phyloP scores from a whole-genome alignment of 2,888 invertebrate genomes.

The Torymus tubicola region DNA sequence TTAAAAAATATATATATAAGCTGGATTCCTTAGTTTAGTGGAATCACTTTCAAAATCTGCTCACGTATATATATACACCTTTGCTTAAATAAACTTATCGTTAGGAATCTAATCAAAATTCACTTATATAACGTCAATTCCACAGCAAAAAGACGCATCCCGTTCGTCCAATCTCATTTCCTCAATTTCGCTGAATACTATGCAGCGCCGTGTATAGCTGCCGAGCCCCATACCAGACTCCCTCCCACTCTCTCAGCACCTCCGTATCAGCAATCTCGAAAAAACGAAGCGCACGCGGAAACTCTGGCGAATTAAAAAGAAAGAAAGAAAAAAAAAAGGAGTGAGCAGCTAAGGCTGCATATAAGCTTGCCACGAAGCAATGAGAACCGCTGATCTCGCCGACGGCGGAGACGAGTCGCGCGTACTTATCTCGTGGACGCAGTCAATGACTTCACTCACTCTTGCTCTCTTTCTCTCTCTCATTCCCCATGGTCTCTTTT shows the following conservation, averaged over 20 bases:
- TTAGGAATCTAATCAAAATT: too few relatives aligned
- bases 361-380: not conserved
- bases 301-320: slow-evolving; percentile 8
- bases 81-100: too few relatives aligned
- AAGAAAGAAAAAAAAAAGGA: slow-evolving; percentile 24
- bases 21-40: too few relatives aligned
- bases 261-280: not conserved
- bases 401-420: too few relatives aligned
- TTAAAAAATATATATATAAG: too few relatives aligned
- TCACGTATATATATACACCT: too few relatives aligned
- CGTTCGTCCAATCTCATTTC: not conserved
- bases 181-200: slow-evolving; percentile 16
- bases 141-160: not conserved
- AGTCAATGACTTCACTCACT: slow-evolving; percentile 51
- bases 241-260: too few relatives aligned
- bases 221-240: too few relatives aligned
- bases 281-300: not conserved
- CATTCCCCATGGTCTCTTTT: not conserved
- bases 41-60: too few relatives aligned
- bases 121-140: too few relatives aligned
- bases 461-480: not conserved
- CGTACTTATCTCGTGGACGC: slow-evolving; percentile 38
- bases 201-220: not conserved
- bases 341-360: not conserved
- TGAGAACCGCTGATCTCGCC: slow-evolving; percentile 14